Conservation (phyloP, 2,113 vertebrate genomes). For the Haemorhous mexicanus region DNA sequence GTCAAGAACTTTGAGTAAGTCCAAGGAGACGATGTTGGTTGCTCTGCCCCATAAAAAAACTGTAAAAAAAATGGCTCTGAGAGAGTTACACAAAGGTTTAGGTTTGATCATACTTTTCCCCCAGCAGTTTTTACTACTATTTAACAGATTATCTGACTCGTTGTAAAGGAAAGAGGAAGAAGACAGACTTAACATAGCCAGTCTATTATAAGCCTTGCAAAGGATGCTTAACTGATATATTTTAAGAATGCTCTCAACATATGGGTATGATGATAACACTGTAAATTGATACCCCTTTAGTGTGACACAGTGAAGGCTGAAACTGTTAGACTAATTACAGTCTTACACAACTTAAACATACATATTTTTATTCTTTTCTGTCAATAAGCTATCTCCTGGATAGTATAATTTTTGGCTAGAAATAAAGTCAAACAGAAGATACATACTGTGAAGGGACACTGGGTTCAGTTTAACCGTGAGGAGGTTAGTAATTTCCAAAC, state of each 20-base stretch:
- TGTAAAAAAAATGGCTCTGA: neutral
- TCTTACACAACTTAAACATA: neutral
- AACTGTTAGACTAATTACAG: neutral
- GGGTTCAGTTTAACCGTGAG: neutral
- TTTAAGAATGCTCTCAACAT: neutral
- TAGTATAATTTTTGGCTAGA: neutral
- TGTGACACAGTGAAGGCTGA: neutral
- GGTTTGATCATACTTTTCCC: neutral
- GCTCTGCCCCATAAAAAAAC: neutral
- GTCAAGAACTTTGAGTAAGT: neutral
- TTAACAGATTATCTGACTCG: neutral
- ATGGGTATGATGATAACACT: neutral
- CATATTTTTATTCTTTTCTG: neutral
- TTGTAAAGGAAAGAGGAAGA: neutral
- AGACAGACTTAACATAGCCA: neutral
- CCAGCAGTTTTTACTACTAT: neutral
- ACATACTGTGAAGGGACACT: neutral
- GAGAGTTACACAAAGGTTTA: neutral
- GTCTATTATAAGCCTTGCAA: neutral
- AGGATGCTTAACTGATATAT: neutral
- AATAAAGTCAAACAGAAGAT: neutral
- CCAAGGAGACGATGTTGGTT: accelerated
- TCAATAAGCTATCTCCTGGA: neutral
- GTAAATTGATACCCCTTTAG: neutral
- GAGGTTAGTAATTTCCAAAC: neutral